Percentiles rank a stretch among this genome's conserved stretches.
phyloP scores from a whole-genome alignment of 2,888 invertebrate species.

The Cantharis rufa region DNA sequence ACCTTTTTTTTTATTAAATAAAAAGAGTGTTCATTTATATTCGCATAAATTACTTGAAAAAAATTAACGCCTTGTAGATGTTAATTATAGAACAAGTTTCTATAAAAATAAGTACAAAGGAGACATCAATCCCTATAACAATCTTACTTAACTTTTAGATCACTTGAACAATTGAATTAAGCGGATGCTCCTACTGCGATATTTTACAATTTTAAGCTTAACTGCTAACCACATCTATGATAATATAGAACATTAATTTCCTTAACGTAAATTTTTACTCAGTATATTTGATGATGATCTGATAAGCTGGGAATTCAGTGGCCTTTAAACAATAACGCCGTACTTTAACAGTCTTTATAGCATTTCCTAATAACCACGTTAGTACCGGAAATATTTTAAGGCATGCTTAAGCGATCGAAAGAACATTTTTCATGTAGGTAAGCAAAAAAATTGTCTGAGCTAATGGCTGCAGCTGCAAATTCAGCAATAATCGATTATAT shows the following conservation, averaged over 20 bases:
- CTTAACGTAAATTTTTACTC: slow-evolving; percentile 31
- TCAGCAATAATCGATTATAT: neutral
- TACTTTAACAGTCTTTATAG: slow-evolving; percentile 23
- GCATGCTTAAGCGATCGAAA: neutral
- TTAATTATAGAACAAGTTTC: neutral
- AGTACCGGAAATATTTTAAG: neutral
- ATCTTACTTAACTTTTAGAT: slow-evolving; percentile 8
- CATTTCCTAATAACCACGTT: neutral
- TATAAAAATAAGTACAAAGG: slow-evolving; percentile 11
- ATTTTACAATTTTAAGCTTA: slow-evolving; percentile 27
- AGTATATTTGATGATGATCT: slow-evolving; percentile 19
- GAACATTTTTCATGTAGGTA: neutral
- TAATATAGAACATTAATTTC: slow-evolving; percentile 32
- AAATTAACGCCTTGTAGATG: neutral
- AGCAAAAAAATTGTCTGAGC: neutral
- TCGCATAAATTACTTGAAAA: neutral
- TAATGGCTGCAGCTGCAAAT: neutral
- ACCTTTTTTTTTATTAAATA: neutral
- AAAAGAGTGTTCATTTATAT: neutral
- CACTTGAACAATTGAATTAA: slow-evolving; percentile 28
- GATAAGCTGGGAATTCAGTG: slow-evolving; percentile 33
- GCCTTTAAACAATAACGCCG: slow-evolving; percentile 28
- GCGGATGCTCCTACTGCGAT: slow-evolving; percentile 32
- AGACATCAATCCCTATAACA: slow-evolving; percentile 28
- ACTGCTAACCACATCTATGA: slow-evolving; percentile 28